Conservation (phyloP, 2,113 vertebrate species). For the Bungarus multicinctus region DNA sequence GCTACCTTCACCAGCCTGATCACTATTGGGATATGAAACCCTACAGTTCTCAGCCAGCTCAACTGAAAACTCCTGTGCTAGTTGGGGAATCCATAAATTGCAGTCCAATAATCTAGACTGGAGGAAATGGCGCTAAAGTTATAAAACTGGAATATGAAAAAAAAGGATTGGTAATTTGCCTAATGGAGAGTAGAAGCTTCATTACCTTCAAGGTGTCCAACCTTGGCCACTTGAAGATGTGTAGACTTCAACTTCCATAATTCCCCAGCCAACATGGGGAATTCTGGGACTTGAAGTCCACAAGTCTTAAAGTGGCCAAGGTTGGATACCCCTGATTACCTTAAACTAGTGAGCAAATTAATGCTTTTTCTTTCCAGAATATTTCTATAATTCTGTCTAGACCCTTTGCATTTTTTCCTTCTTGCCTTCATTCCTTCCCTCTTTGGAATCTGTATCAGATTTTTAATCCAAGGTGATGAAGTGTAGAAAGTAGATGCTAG, state of each 20-base stretch:
- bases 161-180: neutral
- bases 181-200: neutral
- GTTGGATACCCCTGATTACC: neutral
- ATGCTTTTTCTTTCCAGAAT: neutral
- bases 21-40: neutral
- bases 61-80: neutral
- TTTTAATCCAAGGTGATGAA: neutral
- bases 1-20: neutral
- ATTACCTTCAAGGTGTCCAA: neutral
- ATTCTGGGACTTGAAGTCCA: neutral
- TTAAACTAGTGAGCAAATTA: neutral
- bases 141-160: neutral
- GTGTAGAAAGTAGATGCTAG: neutral
- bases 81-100: neutral
- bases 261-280: neutral
- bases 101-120: neutral
- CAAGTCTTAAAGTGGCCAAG: neutral
- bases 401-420: neutral
- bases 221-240: neutral
- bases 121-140: neutral
- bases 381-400: neutral
- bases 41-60: neutral
- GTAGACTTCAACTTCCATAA: neutral
- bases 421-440: neutral
- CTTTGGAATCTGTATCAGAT: neutral